Percentiles rank a stretch among this genome's conserved stretches.
phyloP scores from a whole-genome alignment of 2,113 vertebrate species.

The Megaleporinus macrocephalus region DNA sequence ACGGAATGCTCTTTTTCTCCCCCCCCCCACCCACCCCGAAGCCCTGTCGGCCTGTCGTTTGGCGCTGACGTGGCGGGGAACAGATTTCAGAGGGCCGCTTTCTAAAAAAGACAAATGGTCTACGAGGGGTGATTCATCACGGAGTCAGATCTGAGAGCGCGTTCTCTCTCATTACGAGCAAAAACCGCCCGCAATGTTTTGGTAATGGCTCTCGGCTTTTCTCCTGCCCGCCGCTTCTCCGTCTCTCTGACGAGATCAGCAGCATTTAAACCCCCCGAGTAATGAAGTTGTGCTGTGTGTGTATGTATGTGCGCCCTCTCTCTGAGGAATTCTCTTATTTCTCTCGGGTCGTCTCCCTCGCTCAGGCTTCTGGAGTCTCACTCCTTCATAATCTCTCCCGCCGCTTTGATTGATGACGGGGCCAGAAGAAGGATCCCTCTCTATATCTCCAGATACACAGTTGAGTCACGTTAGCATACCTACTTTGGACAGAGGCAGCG shows the following conservation, averaged over 20 bases:
- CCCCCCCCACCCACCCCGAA: too few species aligned
- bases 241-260: conserved; percentile 8
- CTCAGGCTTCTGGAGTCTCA: background rate
- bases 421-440: background rate
- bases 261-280: background rate
- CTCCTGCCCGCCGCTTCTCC: conserved; percentile 27
- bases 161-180: conserved; percentile 34
- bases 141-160: conserved; percentile 11
- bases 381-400: background rate
- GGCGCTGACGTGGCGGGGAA: background rate
- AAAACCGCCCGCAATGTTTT: background rate
- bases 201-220: background rate
- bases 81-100: background rate
- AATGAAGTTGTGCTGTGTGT: conserved; percentile 9
- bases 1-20: background rate
- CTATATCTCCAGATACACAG: conserved; percentile 40
- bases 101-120: conserved; percentile 8
- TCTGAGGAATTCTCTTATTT: background rate
- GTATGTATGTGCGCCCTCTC: background rate
- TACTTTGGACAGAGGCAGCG: too few species aligned
- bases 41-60: background rate
- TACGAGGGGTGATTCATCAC: conserved; percentile 7
- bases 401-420: conserved; percentile 1
- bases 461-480: too few species aligned
- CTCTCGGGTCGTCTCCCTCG: background rate